These are phyloP conservation scores for Laspeyria flexula DNA, from an alignment of 2,888 invertebrate genomes.

Conservation along the genomic window DNA sequence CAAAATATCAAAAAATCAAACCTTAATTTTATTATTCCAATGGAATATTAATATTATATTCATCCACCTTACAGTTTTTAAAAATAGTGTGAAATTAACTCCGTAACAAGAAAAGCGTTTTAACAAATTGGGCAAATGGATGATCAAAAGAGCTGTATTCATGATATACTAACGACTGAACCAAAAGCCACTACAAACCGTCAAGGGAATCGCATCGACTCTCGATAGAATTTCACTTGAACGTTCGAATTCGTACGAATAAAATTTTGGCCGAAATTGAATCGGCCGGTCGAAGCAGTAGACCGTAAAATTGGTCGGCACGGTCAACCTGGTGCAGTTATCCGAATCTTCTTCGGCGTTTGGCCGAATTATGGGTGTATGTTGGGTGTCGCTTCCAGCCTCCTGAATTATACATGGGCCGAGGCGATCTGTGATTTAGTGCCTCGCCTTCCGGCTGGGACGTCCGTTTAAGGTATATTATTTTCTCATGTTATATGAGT, in stretches of 20 bases:
- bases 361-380: conserved; percentile 67
- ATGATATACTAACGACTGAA: conserved; percentile 53
- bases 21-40: too few species aligned
- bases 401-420: conserved; percentile 80
- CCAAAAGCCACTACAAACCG: conserved; percentile 62
- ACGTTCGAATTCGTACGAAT: conserved; percentile 77
- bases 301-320: conserved; percentile 82
- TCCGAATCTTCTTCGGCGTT: conserved; percentile 73
- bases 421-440: conserved; percentile 78
- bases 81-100: conserved; percentile 16
- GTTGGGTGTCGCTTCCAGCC: conserved; percentile 70
- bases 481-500: conserved; percentile 58
- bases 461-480: conserved; percentile 68
- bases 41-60: too few species aligned
- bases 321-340: conserved; percentile 64
- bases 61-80: too few species aligned
- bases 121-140: conserved; percentile 30
- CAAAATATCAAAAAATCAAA: too few species aligned
- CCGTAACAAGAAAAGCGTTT: conserved; percentile 17
- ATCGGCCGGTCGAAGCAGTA: conserved; percentile 75
- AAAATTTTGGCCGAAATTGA: conserved; percentile 84
- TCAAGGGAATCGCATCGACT: conserved; percentile 63
- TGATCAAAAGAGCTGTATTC: conserved; percentile 41
- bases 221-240: conserved; percentile 77
- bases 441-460: conserved; percentile 61